Evolutionary conservation across 2,797 vertebrate genomes (phyloP).

Genomic region (Protosalanx chinensis): DNA sequence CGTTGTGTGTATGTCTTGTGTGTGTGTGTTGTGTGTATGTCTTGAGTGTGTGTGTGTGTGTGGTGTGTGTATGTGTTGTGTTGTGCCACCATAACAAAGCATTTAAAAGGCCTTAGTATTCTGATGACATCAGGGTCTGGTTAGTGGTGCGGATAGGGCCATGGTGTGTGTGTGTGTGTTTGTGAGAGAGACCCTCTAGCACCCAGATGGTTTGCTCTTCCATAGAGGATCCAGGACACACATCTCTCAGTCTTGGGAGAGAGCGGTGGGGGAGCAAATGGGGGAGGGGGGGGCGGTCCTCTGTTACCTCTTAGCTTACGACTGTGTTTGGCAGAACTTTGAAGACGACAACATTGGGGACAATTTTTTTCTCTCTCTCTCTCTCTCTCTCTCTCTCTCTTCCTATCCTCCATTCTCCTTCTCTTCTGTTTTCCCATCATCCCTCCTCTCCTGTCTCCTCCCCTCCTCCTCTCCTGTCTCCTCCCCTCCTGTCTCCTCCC

Average conservation of each 20-base stretch:
- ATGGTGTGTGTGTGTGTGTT: conserved; percentile 42
- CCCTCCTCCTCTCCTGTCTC: conserved; percentile 22
- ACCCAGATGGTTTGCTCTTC: conserved; percentile 62
- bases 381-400: conserved; percentile 26
- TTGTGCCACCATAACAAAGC: conserved; percentile 64
- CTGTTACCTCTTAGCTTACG: conserved; percentile 56
- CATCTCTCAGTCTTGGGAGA: conserved; percentile 36
- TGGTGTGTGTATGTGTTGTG: conserved; percentile 33
- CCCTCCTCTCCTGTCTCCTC: conserved; percentile 24
- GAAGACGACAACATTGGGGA: conserved; percentile 51
- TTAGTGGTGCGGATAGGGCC: conserved; percentile 44
- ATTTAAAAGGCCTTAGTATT: conserved; percentile 44
- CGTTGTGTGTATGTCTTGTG: no score
- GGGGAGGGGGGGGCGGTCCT: conserved; percentile 43
- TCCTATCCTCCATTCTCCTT: not conserved
- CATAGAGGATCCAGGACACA: conserved; percentile 61
- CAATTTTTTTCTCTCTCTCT: conserved; percentile 33
- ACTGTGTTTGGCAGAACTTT: conserved; percentile 51
- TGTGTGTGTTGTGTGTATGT: no score
- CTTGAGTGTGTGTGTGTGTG: conserved; percentile 22
- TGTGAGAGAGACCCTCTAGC: conserved; percentile 50
- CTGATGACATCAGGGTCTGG: conserved; percentile 65
- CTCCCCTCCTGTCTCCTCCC: conserved; percentile 10
- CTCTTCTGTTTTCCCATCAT: no score
- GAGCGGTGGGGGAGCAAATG: conserved; percentile 50